Percentiles rank a stretch among this genome's conserved stretches.
Evolutionary conservation across 2,888 invertebrate species (phyloP).

Genomic region (Dolichomitus sp.): DNA sequence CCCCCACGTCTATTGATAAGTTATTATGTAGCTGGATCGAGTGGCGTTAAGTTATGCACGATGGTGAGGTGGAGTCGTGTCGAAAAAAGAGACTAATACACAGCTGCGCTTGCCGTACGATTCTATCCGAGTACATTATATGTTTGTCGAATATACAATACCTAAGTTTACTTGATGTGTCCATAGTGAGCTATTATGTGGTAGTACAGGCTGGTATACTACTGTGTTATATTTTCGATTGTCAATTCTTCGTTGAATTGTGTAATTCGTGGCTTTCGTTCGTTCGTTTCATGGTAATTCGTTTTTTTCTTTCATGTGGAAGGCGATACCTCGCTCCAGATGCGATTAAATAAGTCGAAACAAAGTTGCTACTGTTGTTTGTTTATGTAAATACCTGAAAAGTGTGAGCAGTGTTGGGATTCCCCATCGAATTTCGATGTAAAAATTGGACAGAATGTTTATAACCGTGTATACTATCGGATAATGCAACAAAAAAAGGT

Average conservation of each 20-base stretch:
- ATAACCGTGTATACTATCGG: too few species aligned
- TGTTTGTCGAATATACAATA: conserved; percentile 1
- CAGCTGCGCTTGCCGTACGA: conserved; percentile 49
- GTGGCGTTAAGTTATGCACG: conserved; percentile 2
- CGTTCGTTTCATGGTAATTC: too few species aligned
- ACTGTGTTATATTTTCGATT: conserved; percentile 15
- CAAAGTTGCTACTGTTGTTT: conserved; percentile 15
- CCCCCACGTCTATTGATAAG: not conserved
- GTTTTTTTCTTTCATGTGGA: not conserved
- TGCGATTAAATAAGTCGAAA: not conserved
- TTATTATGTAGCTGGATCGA: not conserved
- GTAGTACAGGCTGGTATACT: not conserved
- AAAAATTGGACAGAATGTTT: too few species aligned
- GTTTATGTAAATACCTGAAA: conserved; percentile 14
- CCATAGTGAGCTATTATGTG: not conserved
- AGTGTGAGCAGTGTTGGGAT: not conserved
- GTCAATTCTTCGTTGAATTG: conserved; percentile 28
- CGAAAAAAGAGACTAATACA: conserved; percentile 28
- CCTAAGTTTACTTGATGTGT: not conserved
- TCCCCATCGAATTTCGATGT: not conserved
- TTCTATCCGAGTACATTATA: conserved; percentile 3
- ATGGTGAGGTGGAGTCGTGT: not conserved
- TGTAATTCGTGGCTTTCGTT: conserved; percentile 13
- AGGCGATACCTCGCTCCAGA: not conserved
- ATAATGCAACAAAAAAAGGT: too few species aligned